Percentiles rank a stretch among this genome's conserved stretches.
Conservation (phyloP, 2,113 vertebrate genomes). For the Cebus imitator region DNA sequence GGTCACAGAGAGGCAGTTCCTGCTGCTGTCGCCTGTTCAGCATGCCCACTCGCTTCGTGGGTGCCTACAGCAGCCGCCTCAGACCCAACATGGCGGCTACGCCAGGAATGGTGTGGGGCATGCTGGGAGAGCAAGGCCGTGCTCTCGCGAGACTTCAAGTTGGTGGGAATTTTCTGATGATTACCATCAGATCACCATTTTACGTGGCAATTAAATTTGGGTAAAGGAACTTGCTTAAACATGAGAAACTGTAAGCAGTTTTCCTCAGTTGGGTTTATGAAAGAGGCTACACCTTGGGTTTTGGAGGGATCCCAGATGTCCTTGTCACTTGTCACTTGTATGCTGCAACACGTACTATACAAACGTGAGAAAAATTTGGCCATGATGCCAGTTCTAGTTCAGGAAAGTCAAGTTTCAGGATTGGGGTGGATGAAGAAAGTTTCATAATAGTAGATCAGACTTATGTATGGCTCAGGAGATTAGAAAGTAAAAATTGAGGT, state of each 20-base stretch:
- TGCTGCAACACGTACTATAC: slow-evolving; percentile 23
- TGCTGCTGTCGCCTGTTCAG: no score
- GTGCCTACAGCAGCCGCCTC: no score
- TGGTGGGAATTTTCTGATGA: slow-evolving; percentile 28
- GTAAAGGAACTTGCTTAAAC: slow-evolving; percentile 50
- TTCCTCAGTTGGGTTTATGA: slow-evolving; percentile 37
- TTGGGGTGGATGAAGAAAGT: slow-evolving; percentile 25
- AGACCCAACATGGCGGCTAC: no score
- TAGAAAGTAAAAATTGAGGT: slow-evolving; percentile 34
- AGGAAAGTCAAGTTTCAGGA: slow-evolving; percentile 64
- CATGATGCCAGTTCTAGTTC: not conserved
- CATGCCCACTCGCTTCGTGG: no score
- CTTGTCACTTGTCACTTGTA: not conserved
- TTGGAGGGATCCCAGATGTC: slow-evolving; percentile 49
- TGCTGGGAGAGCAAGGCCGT: no score
- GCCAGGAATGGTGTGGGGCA: no score
- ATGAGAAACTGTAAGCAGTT: not conserved
- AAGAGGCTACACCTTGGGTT: not conserved
- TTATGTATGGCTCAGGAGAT: slow-evolving; percentile 42
- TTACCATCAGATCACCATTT: not conserved
- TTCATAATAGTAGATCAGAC: slow-evolving; percentile 46
- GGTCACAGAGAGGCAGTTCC: no score
- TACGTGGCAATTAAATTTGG: slow-evolving; percentile 11
- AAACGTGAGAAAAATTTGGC: slow-evolving; percentile 28
- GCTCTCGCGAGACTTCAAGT: not conserved